A percentile compares a stretch with the other conserved stretches of the same genome.
Evolutionary conservation across 2,888 invertebrate species (phyloP).

Genomic region (Caenorhabditis auriculariae): DNA sequence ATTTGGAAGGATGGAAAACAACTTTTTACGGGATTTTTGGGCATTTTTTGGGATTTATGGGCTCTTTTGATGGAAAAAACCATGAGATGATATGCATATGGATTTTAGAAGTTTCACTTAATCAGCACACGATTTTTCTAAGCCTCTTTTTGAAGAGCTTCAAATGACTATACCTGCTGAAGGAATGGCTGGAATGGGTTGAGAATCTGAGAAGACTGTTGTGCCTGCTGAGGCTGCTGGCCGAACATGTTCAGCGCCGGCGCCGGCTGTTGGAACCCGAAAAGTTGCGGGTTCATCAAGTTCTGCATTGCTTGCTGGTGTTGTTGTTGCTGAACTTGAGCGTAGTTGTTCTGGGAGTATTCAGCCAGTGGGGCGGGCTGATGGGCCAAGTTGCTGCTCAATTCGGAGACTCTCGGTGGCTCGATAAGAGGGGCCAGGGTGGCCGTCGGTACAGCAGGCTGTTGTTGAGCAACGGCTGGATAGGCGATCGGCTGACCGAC

Average conservation of each 20-base stretch:
- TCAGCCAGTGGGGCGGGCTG: conserved; percentile 31
- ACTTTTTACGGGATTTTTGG: too few species aligned
- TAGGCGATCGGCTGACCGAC: conserved; percentile 22
- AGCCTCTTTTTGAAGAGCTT: too few species aligned
- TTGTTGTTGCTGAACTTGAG: conserved; percentile 5
- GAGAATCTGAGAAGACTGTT: conserved; percentile 32
- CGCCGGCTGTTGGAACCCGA: conserved; percentile 13
- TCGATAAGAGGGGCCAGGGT: conserved; percentile 41
- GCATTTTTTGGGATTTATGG: too few species aligned
- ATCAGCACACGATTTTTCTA: too few species aligned
- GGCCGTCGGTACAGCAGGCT: conserved; percentile 23
- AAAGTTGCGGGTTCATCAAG: conserved; percentile 2
- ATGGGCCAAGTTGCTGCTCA: conserved; percentile 28
- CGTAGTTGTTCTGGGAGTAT: conserved; percentile 2
- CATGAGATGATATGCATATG: too few species aligned
- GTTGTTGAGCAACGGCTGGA: conserved; percentile 5
- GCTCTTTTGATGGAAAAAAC: too few species aligned
- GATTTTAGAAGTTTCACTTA: too few species aligned
- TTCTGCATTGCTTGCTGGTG: neutral
- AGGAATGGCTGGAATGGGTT: conserved; percentile 62
- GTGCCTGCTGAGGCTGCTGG: conserved; percentile 13
- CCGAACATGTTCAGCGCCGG: too few species aligned
- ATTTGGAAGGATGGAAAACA: too few species aligned
- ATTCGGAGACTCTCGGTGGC: conserved; percentile 25
- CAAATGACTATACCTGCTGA: too few species aligned